Evolutionary conservation across 2,888 invertebrate species (phyloP), one percentile per base, ranked within the genome.

Genomic region (Cheilosia impressa): DNA sequence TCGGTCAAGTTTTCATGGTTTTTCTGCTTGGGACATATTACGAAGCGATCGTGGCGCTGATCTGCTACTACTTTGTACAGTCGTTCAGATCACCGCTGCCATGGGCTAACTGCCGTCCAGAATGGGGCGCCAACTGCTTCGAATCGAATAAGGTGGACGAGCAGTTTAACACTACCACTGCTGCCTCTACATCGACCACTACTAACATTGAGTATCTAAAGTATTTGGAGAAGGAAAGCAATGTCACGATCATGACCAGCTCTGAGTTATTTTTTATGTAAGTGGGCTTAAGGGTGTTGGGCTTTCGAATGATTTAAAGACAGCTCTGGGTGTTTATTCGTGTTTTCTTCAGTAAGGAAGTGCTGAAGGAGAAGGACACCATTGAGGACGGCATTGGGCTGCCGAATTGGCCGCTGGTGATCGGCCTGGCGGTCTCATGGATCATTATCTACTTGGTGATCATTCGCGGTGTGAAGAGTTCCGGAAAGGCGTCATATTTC

Each of bases 401-500:
- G 13, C 94, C 94, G 0, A 94, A 94, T 76, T 93, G 93, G 93
- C 91, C 92, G 82, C 89, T 94, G 66, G 90, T 92, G 0, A 81
- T 94, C 1, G 94, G 94, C 38, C 90, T 95, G 0, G 88, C 93
- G 0, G 88, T 93, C 6, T 92, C 94, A 3, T 95, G 94, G 94
- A 66, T 91, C 2, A 89, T 92, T 45, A 93, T 95, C 15, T 93
- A 93, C 78, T 89, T 93, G 1, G 92, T 94, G 31, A 91, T 95
- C 0, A 91, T 93, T 0, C 93, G 93, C 0, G 95, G 95, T 1
- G 94, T 95, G 1, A 93, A 93, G 88, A 94, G 94, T 87, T 94
- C 95, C 0, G 95, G 95, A 55, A 95, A 95, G 90, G 95, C 94
- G 0, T 95, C 96, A 0, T 96, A 96, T 89, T 94, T 96, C 89